A percentile compares a stretch with the other conserved stretches of the same genome.
Evolutionary conservation across 30 jellyfish, hydroid and myxozoan genomes (phyloP).

Genomic region (Nemopilema nomurai): DNA sequence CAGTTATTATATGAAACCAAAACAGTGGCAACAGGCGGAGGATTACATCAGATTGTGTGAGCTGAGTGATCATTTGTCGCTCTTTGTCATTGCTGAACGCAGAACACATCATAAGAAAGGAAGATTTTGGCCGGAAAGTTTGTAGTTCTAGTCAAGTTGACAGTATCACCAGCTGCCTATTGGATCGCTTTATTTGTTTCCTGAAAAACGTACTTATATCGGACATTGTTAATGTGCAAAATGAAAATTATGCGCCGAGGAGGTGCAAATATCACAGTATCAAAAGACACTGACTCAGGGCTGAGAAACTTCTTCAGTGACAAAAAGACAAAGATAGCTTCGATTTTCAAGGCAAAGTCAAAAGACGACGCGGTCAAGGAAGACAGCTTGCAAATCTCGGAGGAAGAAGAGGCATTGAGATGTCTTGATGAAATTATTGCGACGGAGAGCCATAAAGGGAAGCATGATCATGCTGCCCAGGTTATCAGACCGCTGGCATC

Average conservation of each 20-base stretch:
- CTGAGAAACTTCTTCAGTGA: background rate
- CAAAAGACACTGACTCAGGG: constrained; percentile 11
- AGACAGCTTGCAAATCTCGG: background rate
- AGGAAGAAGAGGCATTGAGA: constrained; percentile 61
- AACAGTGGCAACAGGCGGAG: too few relatives aligned
- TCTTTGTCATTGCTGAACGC: too few relatives aligned
- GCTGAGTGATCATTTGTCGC: too few relatives aligned
- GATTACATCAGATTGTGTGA: too few relatives aligned
- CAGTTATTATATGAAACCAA: too few relatives aligned
- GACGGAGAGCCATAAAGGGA: constrained; percentile 15
- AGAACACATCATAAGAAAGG: too few relatives aligned
- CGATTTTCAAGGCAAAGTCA: constrained; percentile 4
- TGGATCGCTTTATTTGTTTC: too few relatives aligned
- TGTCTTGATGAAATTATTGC: constrained; percentile 57
- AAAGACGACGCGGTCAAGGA: background rate
- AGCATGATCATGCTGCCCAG: background rate
- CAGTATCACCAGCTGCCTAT: too few relatives aligned
- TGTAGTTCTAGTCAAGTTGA: too few relatives aligned
- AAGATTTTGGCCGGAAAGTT: too few relatives aligned
- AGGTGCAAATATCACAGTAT: constrained; percentile 18
- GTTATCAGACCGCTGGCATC: constrained; percentile 2
- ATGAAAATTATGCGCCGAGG: constrained; percentile 21
- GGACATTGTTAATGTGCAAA: background rate
- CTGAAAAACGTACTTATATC: too few relatives aligned
- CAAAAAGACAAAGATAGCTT: constrained; percentile 5